Evolutionary conservation across 2,888 invertebrate genomes (phyloP).

Genomic region (Dolichomitus sp.): DNA sequence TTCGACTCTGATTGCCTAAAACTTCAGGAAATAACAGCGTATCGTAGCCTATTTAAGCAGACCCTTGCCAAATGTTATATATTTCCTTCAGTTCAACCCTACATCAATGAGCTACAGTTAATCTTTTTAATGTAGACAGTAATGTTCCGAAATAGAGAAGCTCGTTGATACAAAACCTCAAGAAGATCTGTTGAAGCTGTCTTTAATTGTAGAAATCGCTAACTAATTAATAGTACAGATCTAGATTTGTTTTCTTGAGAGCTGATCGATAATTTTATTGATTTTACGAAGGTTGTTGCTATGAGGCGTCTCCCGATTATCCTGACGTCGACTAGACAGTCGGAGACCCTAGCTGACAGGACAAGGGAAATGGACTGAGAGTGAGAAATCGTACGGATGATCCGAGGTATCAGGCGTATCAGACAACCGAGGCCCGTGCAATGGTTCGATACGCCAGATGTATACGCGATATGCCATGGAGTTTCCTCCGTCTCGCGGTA

Average conservation of each 20-base stretch:
- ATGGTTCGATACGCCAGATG: constrained; percentile 68
- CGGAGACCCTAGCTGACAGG: constrained; percentile 47
- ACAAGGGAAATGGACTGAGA: constrained; percentile 57
- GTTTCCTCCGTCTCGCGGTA: constrained; percentile 74
- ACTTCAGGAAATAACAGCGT: not conserved
- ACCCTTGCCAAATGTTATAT: not conserved
- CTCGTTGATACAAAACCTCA: no score
- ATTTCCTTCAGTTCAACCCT: not conserved
- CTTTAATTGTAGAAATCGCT: not conserved
- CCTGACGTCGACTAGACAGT: constrained; percentile 35
- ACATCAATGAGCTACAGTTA: not conserved
- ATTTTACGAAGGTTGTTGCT: constrained; percentile 5
- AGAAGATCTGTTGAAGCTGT: no score
- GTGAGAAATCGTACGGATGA: constrained; percentile 66
- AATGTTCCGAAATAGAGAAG: no score
- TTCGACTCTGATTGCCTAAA: constrained; percentile 21
- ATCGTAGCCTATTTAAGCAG: not conserved
- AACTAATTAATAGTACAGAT: not conserved
- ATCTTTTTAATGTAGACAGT: not conserved
- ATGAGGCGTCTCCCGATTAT: constrained; percentile 45
- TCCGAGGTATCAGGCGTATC: constrained; percentile 68
- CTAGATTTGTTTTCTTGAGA: not conserved
- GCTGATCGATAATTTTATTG: not conserved
- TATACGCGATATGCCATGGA: constrained; percentile 49
- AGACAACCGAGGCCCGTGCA: constrained; percentile 63